Evolutionary conservation across 2,888 invertebrate genomes (phyloP).

Genomic region (Erebia ligea): DNA sequence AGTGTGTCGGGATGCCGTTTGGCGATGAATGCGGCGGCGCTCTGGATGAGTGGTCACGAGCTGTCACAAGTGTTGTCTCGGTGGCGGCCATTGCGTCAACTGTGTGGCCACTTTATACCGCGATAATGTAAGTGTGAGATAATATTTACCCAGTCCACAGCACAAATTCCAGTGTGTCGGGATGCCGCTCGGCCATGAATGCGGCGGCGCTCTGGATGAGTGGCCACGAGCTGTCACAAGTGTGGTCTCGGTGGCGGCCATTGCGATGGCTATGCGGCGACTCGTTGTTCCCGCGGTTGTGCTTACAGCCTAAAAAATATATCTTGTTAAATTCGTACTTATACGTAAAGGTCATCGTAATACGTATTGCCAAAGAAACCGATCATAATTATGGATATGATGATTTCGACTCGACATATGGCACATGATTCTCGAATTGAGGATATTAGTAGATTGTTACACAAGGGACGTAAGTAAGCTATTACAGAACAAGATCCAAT

Average conservation of each 20-base stretch:
- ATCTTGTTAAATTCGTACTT: background rate
- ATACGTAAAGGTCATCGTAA: background rate
- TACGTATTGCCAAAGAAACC: too few relatives aligned
- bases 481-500: too few relatives aligned
- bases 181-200: constrained; percentile 92
- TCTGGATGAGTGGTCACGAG: constrained; percentile 94
- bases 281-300: constrained; percentile 73
- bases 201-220: constrained; percentile 94
- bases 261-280: constrained; percentile 73
- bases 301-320: constrained; percentile 66
- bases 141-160: constrained; percentile 94
- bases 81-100: constrained; percentile 77
- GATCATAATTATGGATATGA: too few relatives aligned
- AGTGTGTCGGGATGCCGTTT: constrained; percentile 92
- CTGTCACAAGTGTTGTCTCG: constrained; percentile 91
- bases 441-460: too few relatives aligned
- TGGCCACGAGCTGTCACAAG: constrained; percentile 95
- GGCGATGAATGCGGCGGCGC: constrained; percentile 94
- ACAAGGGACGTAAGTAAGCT: too few relatives aligned
- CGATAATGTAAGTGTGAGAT: constrained; percentile 43
- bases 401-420: too few relatives aligned
- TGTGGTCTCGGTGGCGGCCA: constrained; percentile 82
- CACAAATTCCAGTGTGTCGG: constrained; percentile 95
- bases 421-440: too few relatives aligned
- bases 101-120: constrained; percentile 64